Percentiles rank a stretch among this genome's conserved stretches.
Conservation (phyloP, 2,888 invertebrate genomes). For the Amphipoea oculea region DNA sequence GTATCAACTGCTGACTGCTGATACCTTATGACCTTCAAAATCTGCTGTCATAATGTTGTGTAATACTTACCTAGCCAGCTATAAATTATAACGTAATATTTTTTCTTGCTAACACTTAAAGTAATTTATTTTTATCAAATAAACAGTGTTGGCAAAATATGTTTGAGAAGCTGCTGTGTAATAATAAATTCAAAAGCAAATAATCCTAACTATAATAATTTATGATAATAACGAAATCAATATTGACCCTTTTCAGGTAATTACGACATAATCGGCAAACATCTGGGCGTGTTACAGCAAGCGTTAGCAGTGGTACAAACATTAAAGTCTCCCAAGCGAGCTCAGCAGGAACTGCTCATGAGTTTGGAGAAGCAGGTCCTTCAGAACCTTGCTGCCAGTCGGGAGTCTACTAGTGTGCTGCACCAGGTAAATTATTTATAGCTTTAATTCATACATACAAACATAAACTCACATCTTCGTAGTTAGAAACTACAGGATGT, state of each 20-base stretch:
- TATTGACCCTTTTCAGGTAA: conserved; percentile 75
- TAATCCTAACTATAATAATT: background rate
- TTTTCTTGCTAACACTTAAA: background rate
- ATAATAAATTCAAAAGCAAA: background rate
- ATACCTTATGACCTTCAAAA: background rate
- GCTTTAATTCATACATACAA: background rate
- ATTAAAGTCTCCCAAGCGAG: conserved; percentile 89
- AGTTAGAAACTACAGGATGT: no score
- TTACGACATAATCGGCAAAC: conserved; percentile 82
- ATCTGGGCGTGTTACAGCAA: conserved; percentile 85
- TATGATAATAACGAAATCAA: background rate
- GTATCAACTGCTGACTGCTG: background rate
- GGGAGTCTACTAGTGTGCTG: conserved; percentile 90
- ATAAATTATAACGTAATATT: background rate
- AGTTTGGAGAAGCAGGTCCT: conserved; percentile 92
- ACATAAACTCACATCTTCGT: background rate
- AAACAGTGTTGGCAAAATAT: background rate
- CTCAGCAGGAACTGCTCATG: conserved; percentile 90
- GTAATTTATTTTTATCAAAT: background rate
- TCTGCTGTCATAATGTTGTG: background rate
- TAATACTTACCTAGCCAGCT: background rate
- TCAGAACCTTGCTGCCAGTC: conserved; percentile 89
- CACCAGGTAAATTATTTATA: conserved; percentile 83
- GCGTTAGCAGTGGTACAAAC: conserved; percentile 90
- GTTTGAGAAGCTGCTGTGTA: background rate